Base-by-base conservation (phyloP, 2,888 invertebrate genomes). In the Cataglyphis rosenhaueri region DNA sequence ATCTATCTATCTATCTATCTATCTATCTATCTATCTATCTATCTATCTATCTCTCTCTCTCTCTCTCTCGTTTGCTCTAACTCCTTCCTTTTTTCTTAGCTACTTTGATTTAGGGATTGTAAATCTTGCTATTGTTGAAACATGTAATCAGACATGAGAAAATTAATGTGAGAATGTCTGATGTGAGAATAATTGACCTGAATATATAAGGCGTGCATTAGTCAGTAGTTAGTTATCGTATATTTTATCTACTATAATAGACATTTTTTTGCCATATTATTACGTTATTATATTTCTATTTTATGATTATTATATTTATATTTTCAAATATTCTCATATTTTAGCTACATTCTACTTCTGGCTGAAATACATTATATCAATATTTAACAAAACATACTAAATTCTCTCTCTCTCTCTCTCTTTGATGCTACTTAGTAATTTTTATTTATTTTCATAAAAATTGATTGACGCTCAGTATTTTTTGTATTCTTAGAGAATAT, bases 31-130 rank as follows among this genome's bases (percentile, higher is more conserved):
- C 21, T 21, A 21, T 21, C 21, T 21, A 21, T 21, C 21, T 21
- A 21, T 21, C 21, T 21, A 21, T 21, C 21, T 21, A 21, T 21
- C 21, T 21, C 0, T 21, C 64, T n/a, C 57, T n/a, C 48, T 6
- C 15, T n/a, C 12, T 48, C 18, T 15, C 44, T 44, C 44, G 15
- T 3, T 44, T 1, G 29, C 29, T 29, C 2, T 29, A 29, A 2
- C 29, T 52, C 2, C 48, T n/a, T n/a, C 48, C 6, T 5, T n/a
- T n/a, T 52, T 38, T 32, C 65, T 57, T 65, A 70, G 65, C 84
- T 71, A 21, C 21, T 15, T 35, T 89, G 91, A 91, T 92, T 91
- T 90, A 90, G 87, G 85, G 90, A 86, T 88, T 91, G 89, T 91
- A 92, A 92, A 92, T 92, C 91, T 91, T 84, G 75, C 81, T 79